These are phyloP conservation scores for Podarcis lilfordi DNA, from an alignment of 2,797 vertebrate species.

Conservation along the genomic window DNA sequence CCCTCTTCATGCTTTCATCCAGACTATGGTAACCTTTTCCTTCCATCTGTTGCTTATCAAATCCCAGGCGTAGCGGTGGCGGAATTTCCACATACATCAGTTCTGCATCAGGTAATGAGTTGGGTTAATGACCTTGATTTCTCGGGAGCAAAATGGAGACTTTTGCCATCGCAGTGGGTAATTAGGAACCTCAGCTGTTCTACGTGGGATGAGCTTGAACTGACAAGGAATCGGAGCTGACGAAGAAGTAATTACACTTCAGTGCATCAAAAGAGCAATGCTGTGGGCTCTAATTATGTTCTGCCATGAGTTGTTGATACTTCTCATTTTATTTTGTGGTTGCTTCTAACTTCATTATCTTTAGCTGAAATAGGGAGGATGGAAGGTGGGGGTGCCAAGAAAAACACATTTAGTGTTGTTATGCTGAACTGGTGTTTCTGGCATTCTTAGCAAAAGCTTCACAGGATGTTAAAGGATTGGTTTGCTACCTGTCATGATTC, in stretches of 20 bases:
- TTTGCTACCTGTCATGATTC: neutral
- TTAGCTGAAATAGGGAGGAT: constrained; percentile 49
- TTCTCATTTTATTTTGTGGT: neutral
- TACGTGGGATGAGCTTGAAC: constrained; percentile 48
- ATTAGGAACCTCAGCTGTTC: constrained; percentile 74
- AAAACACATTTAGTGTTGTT: constrained; percentile 54
- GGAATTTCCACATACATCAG: constrained; percentile 57
- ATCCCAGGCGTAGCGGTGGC: constrained; percentile 28
- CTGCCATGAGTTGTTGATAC: neutral
- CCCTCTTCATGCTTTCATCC: constrained; percentile 33
- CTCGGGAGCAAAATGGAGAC: constrained; percentile 61
- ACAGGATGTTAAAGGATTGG: constrained; percentile 34
- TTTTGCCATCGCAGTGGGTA: constrained; percentile 60
- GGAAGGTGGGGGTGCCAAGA: constrained; percentile 49
- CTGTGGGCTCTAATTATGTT: constrained; percentile 33
- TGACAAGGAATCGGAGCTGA: constrained; percentile 58
- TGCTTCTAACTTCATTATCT: constrained; percentile 53
- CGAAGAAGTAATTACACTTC: constrained; percentile 66
- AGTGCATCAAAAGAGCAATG: constrained; percentile 52
- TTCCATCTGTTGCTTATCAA: constrained; percentile 17
- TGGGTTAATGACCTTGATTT: constrained; percentile 69
- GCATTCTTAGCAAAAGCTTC: constrained; percentile 50
- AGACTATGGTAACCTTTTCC: constrained; percentile 1
- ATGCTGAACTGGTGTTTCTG: constrained; percentile 43
- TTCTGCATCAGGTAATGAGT: constrained; percentile 59